Evolutionary conservation across 53 echinoderm and acorn worm species (phyloP).

Genomic region (Astropecten irregularis): DNA sequence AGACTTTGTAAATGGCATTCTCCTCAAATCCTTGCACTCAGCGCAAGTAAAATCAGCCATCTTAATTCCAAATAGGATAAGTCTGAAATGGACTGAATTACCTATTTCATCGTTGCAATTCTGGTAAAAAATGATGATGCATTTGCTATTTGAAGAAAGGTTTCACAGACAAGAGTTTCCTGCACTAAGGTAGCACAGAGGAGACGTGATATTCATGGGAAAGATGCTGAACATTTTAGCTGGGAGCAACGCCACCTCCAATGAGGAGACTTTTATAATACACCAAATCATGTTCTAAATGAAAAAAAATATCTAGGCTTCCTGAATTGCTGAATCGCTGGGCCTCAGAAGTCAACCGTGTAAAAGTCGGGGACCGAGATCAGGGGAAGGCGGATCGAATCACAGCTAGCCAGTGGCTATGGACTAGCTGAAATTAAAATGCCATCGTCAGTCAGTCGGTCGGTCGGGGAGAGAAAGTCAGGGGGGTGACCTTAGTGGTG

Average conservation of each 20-base stretch:
- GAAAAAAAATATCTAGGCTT: not conserved
- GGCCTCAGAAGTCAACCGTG: constrained; percentile 20
- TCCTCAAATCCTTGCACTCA: no score
- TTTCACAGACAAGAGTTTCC: no score
- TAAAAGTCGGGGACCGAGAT: no score
- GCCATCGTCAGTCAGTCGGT: constrained; percentile 38
- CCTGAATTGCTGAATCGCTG: not conserved
- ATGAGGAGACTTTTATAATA: not conserved
- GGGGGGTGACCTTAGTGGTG: constrained; percentile 31
- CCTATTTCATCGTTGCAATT: no score
- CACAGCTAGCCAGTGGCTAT: constrained; percentile 5
- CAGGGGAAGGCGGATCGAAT: not conserved
- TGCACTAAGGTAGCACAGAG: no score
- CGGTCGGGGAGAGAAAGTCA: no score
- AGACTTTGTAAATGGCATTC: no score
- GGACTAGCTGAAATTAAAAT: constrained; percentile 31
- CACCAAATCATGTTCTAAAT: not conserved
- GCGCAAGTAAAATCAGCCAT: no score
- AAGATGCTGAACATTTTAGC: not conserved
- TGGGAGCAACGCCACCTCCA: not conserved
- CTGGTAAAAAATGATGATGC: no score
- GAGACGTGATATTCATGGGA: constrained; percentile 27
- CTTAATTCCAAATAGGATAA: no score
- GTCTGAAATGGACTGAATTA: no score
- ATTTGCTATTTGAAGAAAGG: no score